Evolutionary conservation across 1,140 invertebrate species (phyloP).

Genomic region (Mylabris phalerata): DNA sequence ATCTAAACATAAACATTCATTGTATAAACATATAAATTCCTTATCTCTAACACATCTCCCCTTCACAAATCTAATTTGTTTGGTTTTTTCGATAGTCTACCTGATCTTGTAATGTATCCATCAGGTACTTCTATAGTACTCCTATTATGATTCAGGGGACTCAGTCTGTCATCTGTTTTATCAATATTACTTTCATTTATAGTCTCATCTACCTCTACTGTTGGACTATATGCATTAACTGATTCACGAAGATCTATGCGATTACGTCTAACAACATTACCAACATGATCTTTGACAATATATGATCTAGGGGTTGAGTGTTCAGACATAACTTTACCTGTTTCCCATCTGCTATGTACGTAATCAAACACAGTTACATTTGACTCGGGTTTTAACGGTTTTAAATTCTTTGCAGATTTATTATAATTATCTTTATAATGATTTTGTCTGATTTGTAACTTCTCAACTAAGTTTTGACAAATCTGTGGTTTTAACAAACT

Average conservation of each 20-base stretch:
- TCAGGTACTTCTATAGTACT: no score
- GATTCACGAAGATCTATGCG: background rate
- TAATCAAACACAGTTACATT: background rate
- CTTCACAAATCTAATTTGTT: no score
- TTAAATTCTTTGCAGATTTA: background rate
- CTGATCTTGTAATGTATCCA: no score
- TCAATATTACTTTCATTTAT: no score
- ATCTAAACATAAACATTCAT: no score
- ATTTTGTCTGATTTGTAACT: background rate
- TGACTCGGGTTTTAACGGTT: background rate
- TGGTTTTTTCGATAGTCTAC: no score
- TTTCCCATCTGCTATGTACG: background rate
- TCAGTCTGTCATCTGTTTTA: no score
- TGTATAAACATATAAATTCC: no score
- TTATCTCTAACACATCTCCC: no score
- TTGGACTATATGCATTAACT: background rate
- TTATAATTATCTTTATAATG: constrained; percentile 6
- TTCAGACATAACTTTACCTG: background rate
- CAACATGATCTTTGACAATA: background rate
- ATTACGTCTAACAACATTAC: background rate
- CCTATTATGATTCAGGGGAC: no score
- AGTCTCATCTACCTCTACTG: no score
- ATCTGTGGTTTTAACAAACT: constrained; percentile 9
- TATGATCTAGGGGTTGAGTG: constrained; percentile 6
- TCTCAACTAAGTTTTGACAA: background rate